Base-by-base conservation (phyloP, 2,888 invertebrate species). In the Cataglyphis altisquamis region DNA sequence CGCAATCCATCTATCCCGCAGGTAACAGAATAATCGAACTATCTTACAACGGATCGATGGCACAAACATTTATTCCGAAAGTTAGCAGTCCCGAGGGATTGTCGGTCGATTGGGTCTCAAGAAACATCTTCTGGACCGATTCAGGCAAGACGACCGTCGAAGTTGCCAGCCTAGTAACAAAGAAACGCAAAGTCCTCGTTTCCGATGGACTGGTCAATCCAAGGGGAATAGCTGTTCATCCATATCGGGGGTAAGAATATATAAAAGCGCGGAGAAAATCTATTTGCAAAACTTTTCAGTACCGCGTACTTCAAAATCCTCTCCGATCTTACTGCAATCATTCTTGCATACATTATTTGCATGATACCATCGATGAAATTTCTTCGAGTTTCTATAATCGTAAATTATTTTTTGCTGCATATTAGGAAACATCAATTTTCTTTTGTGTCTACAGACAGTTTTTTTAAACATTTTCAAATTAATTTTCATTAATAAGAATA, bases 121-220 rank as follows among this genome's bases (percentile, higher is more conserved):
- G 98, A 89, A 98, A 98, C 92, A 96, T 99, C 89, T 99, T 98
- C 95, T 99, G 99, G 98, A 98, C 99, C 0, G 99, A 99, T 95
- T 98, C 99, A 0, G 97, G 96, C 39, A 97, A 97, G 92, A 97
- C 97, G 90, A 97, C 97, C 0, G 97, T 99, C 87, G 98, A 98
- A 95, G 98, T 99, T 5, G 98, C 98, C 0, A 98, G 97, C 92
- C 95, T 99, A 75, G 97, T 98, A 85, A 97, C 96, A 0, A 97
- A 97, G 94, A 96, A 97, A 72, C 96, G 97, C 75, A 97, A 97
- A 93, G 96, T 97, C 6, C 95, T 99, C 57, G 96, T 99, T 89
- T 96, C 96, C 62, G 96, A 96, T 8, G 97, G 96, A 89, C 96
- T 99, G 85, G 97, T 97, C 5, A 99, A 99, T 95, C 99, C 99